Base-by-base conservation (phyloP, 2,888 invertebrate genomes). In the Drosophila algonquin region DNA sequence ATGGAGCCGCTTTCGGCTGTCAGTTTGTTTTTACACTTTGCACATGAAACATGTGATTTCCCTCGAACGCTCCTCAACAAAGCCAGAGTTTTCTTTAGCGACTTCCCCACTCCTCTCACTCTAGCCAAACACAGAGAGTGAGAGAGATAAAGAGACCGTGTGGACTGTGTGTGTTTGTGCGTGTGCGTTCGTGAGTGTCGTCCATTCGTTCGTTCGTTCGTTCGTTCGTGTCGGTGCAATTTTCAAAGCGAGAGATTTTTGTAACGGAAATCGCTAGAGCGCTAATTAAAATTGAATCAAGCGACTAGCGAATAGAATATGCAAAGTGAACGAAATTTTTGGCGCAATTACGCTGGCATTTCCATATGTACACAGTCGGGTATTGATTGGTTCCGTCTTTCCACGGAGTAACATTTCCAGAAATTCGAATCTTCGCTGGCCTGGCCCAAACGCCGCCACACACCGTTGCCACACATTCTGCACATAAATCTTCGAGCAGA, bases 11-110 rank as follows among this genome's bases (percentile, higher is more conserved):
- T 55, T 47, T 63, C 64, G 60, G 58, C 48, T 70, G 62, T 90
- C 85, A 90, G 90, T 90, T 90, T 89, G 89, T 87, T 90, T 90
- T 90, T 84, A 89, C 80, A 85, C 90, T 81, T 84, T 81, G 90
- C 81, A 80, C 90, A 82, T 81, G 89, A 78, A 90, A 88, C 89
- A 90, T 90, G 89, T 86, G 81, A 84, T 78, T 86, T 79, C 64
- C 72, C 80, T 77, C 73, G 73, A 64, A 72, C 60, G 60, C 81
- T 67, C 63, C 63, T 58, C 69, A 75, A 61, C 76, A 70, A 69
- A 70, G 72, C 72, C 60, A 69, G 72, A 73, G 68, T 73, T 74
- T 73, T 71, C 82, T 85, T 87, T 79, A 75, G 77, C 63, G 67
- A 71, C 55, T 74, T 76, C 71, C 75, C 68, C 58, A 65, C 71